Conservation (phyloP, 1,140 invertebrate genomes). For the Proales similis region DNA sequence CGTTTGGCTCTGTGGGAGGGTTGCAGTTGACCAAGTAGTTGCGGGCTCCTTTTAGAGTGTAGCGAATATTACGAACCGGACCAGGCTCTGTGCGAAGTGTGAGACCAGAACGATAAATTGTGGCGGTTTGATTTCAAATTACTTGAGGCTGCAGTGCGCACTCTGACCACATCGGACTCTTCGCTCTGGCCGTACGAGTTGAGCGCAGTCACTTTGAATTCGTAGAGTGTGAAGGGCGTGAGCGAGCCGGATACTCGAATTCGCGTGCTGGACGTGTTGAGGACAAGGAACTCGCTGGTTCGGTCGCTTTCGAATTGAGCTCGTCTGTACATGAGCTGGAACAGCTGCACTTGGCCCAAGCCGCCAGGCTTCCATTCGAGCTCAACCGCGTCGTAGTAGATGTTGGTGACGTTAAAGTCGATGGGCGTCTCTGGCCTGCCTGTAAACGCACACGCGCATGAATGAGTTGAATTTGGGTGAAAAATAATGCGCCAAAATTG, state of each 20-base stretch:
- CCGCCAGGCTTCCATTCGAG: constrained; percentile 34
- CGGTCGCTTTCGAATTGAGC: neutral
- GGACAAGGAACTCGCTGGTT: neutral
- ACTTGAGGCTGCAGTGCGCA: constrained; percentile 31
- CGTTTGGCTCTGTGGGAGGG: constrained; percentile 26
- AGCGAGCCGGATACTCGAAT: constrained; percentile 18
- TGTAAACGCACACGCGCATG: no score
- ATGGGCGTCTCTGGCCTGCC: constrained; percentile 31
- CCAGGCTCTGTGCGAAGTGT: constrained; percentile 15
- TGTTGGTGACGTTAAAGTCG: constrained; percentile 9
- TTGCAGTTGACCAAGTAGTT: constrained; percentile 21
- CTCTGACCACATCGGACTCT: neutral
- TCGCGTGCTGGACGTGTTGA: constrained; percentile 12
- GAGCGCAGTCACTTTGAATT: constrained; percentile 9
- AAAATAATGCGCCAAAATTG: no score
- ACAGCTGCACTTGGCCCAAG: neutral
- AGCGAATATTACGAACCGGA: constrained; percentile 27
- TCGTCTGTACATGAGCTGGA: neutral
- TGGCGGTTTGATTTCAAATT: neutral
- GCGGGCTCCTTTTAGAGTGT: constrained; percentile 16
- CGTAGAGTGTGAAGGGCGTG: constrained; percentile 26
- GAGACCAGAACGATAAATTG: no score
- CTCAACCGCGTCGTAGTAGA: constrained; percentile 27
- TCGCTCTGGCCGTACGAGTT: constrained; percentile 12
- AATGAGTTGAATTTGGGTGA: no score